Percentiles rank a stretch among this genome's conserved stretches.
These are phyloP conservation scores for Pseudomyrmex sp. DNA, from an alignment of 1,140 invertebrate genomes.

Conservation along the genomic window DNA sequence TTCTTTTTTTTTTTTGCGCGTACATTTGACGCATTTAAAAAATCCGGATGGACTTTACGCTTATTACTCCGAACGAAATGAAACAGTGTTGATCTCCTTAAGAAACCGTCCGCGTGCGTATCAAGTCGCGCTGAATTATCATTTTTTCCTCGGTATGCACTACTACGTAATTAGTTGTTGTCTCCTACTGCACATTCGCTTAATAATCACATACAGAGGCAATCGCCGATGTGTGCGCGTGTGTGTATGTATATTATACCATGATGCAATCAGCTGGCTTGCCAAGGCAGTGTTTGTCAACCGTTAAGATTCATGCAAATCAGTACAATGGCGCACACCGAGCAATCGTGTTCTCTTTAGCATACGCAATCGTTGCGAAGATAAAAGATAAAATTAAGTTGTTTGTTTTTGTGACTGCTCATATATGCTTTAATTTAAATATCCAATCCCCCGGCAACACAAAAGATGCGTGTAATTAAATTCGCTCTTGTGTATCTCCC, in stretches of 20 bases:
- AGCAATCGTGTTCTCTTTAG: not conserved
- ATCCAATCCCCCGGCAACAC: not conserved
- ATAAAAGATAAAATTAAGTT: constrained; percentile 14
- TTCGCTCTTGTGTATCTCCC: not conserved
- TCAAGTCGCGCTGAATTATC: not conserved
- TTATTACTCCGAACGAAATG: constrained; percentile 30
- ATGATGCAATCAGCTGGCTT: not conserved
- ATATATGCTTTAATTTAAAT: constrained; percentile 3
- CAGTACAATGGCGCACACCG: not conserved
- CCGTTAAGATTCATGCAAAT: constrained; percentile 21
- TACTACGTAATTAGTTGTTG: constrained; percentile 24
- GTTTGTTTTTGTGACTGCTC: not conserved
- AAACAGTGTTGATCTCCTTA: not conserved
- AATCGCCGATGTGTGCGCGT: not conserved
- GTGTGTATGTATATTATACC: not conserved
- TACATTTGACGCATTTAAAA: not conserved
- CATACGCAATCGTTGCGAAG: not conserved
- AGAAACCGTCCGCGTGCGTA: not conserved
- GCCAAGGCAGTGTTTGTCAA: constrained; percentile 25
- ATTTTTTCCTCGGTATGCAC: not conserved
- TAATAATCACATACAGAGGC: constrained; percentile 38
- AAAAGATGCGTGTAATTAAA: not conserved
- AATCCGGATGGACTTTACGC: too few relatives aligned
- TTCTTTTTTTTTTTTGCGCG: not conserved
- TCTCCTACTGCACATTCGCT: constrained; percentile 3